These are phyloP conservation scores for Heliconius eleuchia DNA, from an alignment of 1,140 invertebrate species.

Conservation along the genomic window DNA sequence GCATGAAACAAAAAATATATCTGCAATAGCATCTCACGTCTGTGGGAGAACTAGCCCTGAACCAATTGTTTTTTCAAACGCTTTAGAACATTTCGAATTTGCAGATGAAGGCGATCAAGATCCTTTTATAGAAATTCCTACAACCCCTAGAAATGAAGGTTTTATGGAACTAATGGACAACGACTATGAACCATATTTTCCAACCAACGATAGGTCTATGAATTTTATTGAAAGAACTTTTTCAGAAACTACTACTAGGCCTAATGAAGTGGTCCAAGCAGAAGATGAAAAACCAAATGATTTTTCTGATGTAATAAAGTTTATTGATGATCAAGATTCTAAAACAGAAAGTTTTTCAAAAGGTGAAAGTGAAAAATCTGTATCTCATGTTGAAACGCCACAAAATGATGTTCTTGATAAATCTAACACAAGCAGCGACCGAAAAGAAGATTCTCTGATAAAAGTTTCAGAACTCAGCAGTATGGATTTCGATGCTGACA, in stretches of 20 bases:
- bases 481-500: slow-evolving; percentile 37
- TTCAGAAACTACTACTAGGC: slow-evolving; percentile 63
- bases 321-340: slow-evolving; percentile 52
- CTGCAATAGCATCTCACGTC: slow-evolving; percentile 61
- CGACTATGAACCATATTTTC: slow-evolving; percentile 63
- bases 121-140: slow-evolving; percentile 56
- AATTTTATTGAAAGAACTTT: slow-evolving; percentile 81
- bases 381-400: slow-evolving; percentile 14
- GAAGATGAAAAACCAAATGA: slow-evolving; percentile 34
- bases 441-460: slow-evolving; percentile 29
- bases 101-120: slow-evolving; percentile 74
- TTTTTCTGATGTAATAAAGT: slow-evolving; percentile 48
- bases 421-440: slow-evolving; percentile 31
- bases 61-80: slow-evolving; percentile 63
- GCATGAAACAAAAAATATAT: slow-evolving; percentile 70
- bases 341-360: slow-evolving; percentile 45
- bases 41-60: slow-evolving; percentile 61
- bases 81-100: slow-evolving; percentile 71
- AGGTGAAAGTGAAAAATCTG: slow-evolving; percentile 21
- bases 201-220: slow-evolving; percentile 76
- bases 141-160: slow-evolving; percentile 62
- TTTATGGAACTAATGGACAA: slow-evolving; percentile 76
- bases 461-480: slow-evolving; percentile 22
- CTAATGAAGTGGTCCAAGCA: slow-evolving; percentile 43
- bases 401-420: slow-evolving; percentile 23